Conservation (phyloP, 1,140 invertebrate species). For the Laodelphax striatellus region DNA sequence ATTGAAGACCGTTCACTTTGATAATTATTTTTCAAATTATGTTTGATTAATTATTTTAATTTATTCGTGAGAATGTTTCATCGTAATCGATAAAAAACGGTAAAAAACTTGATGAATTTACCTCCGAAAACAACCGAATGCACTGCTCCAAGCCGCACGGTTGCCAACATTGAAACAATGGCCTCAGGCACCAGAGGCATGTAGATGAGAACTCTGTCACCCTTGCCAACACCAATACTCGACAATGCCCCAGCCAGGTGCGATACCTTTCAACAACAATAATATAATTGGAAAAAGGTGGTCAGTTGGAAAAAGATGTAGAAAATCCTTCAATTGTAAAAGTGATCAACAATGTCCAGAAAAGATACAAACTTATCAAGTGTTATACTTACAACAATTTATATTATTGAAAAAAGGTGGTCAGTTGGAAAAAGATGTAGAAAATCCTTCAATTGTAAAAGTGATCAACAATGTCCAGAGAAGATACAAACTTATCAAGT, state of each 20-base stretch:
- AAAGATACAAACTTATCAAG: conserved; percentile 34
- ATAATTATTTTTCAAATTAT: too few relatives aligned
- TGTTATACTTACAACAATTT: conserved; percentile 49
- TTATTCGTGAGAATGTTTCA: too few relatives aligned
- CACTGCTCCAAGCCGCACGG: conserved; percentile 66
- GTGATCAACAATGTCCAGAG: too few relatives aligned
- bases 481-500: conserved; percentile 36
- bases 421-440: neutral
- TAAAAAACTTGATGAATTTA: conserved; percentile 27
- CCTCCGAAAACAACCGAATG: conserved; percentile 85
- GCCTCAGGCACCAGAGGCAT: conserved; percentile 87
- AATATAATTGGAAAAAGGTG: neutral
- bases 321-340: conserved; percentile 4
- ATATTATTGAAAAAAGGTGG: neutral
- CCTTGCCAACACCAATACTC: conserved; percentile 57
- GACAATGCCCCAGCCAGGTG: conserved; percentile 62
- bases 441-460: conserved; percentile 4
- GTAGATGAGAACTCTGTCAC: conserved; percentile 74
- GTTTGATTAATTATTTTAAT: too few relatives aligned
- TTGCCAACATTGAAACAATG: conserved; percentile 73
- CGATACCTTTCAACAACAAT: conserved; percentile 44
- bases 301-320: neutral
- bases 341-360: too few relatives aligned
- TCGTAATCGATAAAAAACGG: too few relatives aligned
- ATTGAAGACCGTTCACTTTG: too few relatives aligned